Base-by-base conservation (phyloP, 2,113 vertebrate genomes). In the Vulpes ferrilata region DNA sequence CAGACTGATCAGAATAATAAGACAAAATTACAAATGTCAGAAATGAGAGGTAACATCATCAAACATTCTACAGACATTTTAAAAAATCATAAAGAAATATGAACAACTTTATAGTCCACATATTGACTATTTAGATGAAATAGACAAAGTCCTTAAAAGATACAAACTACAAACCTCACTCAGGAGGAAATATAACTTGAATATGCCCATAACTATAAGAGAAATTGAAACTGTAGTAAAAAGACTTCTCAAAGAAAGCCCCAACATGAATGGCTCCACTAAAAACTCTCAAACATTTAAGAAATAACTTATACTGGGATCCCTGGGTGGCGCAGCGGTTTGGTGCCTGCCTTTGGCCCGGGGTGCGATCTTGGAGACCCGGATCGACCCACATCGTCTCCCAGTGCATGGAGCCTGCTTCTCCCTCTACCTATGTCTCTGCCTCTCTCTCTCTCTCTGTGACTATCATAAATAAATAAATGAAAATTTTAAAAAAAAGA, bases 91-190 rank as follows among this genome's bases (percentile, higher is more conserved):
- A 80, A 92, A 67, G 57, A 32, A 95, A 71, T 67, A 91, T 35
- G 30, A 95, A 91, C 17, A 95, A 86, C 32, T 88, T 94, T 71
- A 90, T 60, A 43, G 55, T 60, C 55, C 78, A 86, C 19, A 84
- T 57, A 73, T 30, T 89, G 67, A 90, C 35, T 67, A 85, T 6
- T 91, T 71, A 69, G 71, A 78, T 76, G 71, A 79, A 91, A 80
- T 11, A 30, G 62, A 78, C 53, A 69, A 51, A 85, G 60, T 89
- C 48, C 48, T 57, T 90, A 59, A 62, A 65, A 95, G 17, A 95
- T 71, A 64, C 9, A 96, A 87, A 73, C 64, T 71, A 90, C 20
- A 80, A 79, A 65, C 19, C 16, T 86, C 87, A 87, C 22, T 67
- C 48, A 51, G 57, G 22, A 67, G 51, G 48, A 90, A 90, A 78